Conservation (phyloP, 2,888 invertebrate species). For the Zonitis immaculata region DNA sequence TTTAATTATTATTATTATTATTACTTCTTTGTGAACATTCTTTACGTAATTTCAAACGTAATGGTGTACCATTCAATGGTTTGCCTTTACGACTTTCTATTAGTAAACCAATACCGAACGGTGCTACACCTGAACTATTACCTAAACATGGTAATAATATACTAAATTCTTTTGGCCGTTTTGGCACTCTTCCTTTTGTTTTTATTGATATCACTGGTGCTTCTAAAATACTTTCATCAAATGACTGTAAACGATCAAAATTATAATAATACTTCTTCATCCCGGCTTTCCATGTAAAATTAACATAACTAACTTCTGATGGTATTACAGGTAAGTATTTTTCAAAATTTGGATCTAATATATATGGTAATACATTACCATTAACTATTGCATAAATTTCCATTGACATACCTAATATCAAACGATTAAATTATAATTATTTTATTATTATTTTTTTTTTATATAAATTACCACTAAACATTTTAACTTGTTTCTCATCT, state of each 20-base stretch:
- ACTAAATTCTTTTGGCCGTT: slow-evolving; percentile 85
- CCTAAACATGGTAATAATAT: slow-evolving; percentile 82
- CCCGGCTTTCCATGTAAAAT: slow-evolving; percentile 87
- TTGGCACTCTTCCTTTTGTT: slow-evolving; percentile 79
- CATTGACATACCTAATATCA: slow-evolving; percentile 68
- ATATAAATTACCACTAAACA: slow-evolving; percentile 72
- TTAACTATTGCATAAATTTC: slow-evolving; percentile 86
- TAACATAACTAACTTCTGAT: slow-evolving; percentile 84
- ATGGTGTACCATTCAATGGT: slow-evolving; percentile 80
- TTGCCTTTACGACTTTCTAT: slow-evolving; percentile 76
- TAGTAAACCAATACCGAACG: slow-evolving; percentile 80
- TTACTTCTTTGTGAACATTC: slow-evolving; percentile 92
- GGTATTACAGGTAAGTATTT: slow-evolving; percentile 87
- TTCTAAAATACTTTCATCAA: slow-evolving; percentile 76
- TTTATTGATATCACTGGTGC: slow-evolving; percentile 86
- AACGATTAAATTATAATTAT: slow-evolving; percentile 11
- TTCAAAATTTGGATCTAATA: slow-evolving; percentile 86
- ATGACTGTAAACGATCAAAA: slow-evolving; percentile 80
- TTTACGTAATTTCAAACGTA: slow-evolving; percentile 82
- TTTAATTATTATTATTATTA: slow-evolving; percentile 49
- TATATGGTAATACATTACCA: slow-evolving; percentile 79
- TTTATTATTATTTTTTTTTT: too few relatives aligned
- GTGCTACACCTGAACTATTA: slow-evolving; percentile 81
- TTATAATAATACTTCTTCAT: slow-evolving; percentile 77
- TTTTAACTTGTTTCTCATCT: slow-evolving; percentile 84